Evolutionary conservation across 2,113 vertebrate genomes (phyloP).

Genomic region (Hirundichthys speculiger): DNA sequence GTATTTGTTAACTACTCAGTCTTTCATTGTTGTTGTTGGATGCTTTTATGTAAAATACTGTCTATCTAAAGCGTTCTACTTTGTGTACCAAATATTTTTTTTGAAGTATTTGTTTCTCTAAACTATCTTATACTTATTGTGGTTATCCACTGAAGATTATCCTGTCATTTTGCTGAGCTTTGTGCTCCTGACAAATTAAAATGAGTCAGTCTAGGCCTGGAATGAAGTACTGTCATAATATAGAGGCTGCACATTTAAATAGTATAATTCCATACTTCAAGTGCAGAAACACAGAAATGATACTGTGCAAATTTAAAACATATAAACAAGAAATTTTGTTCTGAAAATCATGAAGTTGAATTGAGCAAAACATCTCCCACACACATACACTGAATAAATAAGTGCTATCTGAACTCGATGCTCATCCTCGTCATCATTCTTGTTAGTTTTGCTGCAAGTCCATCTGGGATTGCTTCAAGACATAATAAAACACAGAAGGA

Average conservation of each 20-base stretch:
- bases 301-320: neutral
- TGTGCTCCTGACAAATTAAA: too few species aligned
- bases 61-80: neutral
- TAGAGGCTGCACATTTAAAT: too few species aligned
- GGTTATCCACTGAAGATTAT: too few species aligned
- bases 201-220: too few species aligned
- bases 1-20: neutral
- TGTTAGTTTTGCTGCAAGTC: conserved; percentile 12
- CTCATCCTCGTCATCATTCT: neutral
- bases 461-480: conserved; percentile 12
- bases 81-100: too few species aligned
- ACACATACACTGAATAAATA: too few species aligned
- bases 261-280: too few species aligned
- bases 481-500: conserved; percentile 16
- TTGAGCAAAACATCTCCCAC: neutral
- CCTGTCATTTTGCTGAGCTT: too few species aligned
- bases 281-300: neutral
- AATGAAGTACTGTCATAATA: too few species aligned
- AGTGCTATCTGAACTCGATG: neutral
- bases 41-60: neutral
- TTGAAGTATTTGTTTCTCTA: too few species aligned
- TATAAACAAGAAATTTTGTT: neutral
- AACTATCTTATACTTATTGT: too few species aligned
- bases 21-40: conserved; percentile 12
- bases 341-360: neutral